These are phyloP conservation scores for Indicator maculatus DNA, from an alignment of 2,113 vertebrate genomes.

Conservation along the genomic window DNA sequence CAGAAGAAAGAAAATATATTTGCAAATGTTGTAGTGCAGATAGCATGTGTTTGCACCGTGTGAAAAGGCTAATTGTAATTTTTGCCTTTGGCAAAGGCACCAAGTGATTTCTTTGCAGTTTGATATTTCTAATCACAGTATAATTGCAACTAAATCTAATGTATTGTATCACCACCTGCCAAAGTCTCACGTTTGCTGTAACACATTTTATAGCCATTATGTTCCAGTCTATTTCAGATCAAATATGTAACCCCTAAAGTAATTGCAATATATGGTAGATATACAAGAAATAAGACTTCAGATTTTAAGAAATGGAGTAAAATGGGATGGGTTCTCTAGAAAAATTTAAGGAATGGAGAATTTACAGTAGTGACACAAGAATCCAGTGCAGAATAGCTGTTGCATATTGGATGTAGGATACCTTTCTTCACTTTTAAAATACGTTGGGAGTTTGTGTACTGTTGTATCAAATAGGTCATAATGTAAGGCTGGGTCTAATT, in stretches of 20 bases:
- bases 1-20: neutral
- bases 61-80: neutral
- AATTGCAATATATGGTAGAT: neutral
- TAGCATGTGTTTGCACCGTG: neutral
- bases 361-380: neutral
- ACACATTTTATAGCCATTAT: neutral
- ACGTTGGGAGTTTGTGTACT: rapidly evolving
- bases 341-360: neutral
- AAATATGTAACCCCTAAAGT: neutral
- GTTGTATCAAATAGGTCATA: neutral
- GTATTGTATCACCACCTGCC: neutral
- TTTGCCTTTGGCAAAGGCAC: neutral
- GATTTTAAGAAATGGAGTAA: neutral
- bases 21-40: neutral
- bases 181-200: neutral
- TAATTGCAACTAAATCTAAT: neutral
- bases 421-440: neutral
- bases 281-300: neutral
- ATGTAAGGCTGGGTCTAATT: neutral
- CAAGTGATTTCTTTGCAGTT: neutral
- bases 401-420: neutral
- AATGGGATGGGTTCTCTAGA: neutral
- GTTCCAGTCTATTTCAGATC: neutral
- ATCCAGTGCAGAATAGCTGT: neutral
- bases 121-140: neutral